These are phyloP conservation scores for Microctenopoma stevenorrisi DNA, from an alignment of 2,797 vertebrate species.

Conservation along the genomic window DNA sequence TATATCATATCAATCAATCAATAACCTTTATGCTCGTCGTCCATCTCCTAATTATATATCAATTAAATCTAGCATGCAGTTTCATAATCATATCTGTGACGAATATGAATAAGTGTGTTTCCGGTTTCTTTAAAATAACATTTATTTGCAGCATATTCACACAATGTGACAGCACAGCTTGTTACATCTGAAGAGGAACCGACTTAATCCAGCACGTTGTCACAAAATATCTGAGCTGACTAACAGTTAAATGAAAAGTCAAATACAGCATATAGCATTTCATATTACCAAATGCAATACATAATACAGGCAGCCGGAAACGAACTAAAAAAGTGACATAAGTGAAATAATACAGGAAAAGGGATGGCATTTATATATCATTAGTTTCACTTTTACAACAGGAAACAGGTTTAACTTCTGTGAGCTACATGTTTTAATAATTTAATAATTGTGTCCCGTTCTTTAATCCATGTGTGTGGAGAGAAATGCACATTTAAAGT, in stretches of 20 bases:
- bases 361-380: constrained; percentile 73
- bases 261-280: constrained; percentile 85
- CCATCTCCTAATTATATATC: no score
- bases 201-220: constrained; percentile 83
- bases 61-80: no score
- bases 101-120: constrained; percentile 6
- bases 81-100: neutral
- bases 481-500: constrained; percentile 43
- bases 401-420: constrained; percentile 78
- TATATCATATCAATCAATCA: no score
- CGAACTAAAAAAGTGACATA: constrained; percentile 66
- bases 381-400: constrained; percentile 79
- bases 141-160: constrained; percentile 99
- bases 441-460: constrained; percentile 82
- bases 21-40: no score
- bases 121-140: constrained; percentile 91
- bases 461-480: neutral
- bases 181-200: constrained; percentile 84
- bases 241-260: constrained; percentile 83
- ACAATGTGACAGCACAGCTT: constrained; percentile 86
- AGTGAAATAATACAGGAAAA: constrained; percentile 70
- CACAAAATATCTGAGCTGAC: constrained; percentile 78
- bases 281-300: constrained; percentile 80
- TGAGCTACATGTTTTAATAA: constrained; percentile 82
- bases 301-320: constrained; percentile 80